phyloP scores from a whole-genome alignment of 2,797 vertebrate species.

The Kryptopterus vitreolus region DNA sequence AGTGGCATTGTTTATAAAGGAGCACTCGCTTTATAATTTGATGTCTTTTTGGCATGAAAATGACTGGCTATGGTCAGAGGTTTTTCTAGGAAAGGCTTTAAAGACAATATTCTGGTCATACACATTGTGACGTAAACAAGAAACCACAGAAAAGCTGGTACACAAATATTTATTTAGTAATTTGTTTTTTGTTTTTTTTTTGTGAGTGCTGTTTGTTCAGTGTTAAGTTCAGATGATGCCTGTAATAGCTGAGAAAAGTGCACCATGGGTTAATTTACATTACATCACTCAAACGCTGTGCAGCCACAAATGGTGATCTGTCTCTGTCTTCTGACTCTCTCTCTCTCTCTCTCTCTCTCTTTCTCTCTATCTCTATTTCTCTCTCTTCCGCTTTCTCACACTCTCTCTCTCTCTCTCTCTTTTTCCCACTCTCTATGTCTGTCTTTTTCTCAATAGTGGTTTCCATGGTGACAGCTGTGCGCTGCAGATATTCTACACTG shows the following conservation, averaged over 20 bases:
- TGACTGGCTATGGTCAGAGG: not conserved
- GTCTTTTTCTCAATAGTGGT: slow-evolving; percentile 48
- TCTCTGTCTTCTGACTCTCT: slow-evolving; percentile 42
- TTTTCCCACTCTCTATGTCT: slow-evolving; percentile 34
- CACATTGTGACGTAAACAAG: not conserved
- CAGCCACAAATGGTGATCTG: slow-evolving; percentile 49
- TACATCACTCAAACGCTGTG: slow-evolving; percentile 35
- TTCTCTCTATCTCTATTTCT: slow-evolving; percentile 22
- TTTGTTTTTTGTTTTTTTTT: not conserved
- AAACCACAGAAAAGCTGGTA: not conserved
- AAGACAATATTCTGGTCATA: not conserved
- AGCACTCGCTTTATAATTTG: not conserved
- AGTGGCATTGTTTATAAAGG: too few species aligned
- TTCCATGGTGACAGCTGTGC: slow-evolving; percentile 60
- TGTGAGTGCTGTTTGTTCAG: not conserved
- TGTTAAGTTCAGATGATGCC: not conserved
- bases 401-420: slow-evolving; percentile 23
- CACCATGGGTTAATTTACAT: slow-evolving; percentile 4
- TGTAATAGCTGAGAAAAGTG: slow-evolving; percentile 8
- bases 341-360: slow-evolving; percentile 23
- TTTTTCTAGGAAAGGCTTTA: not conserved
- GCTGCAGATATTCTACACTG: slow-evolving; percentile 56
- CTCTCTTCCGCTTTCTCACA: slow-evolving; percentile 20
- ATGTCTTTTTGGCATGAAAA: not conserved
- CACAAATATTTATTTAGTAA: not conserved